Evolutionary conservation across 92 coral and sea anemone genomes (phyloP).

Genomic region (Umimayanthus kanabou): DNA sequence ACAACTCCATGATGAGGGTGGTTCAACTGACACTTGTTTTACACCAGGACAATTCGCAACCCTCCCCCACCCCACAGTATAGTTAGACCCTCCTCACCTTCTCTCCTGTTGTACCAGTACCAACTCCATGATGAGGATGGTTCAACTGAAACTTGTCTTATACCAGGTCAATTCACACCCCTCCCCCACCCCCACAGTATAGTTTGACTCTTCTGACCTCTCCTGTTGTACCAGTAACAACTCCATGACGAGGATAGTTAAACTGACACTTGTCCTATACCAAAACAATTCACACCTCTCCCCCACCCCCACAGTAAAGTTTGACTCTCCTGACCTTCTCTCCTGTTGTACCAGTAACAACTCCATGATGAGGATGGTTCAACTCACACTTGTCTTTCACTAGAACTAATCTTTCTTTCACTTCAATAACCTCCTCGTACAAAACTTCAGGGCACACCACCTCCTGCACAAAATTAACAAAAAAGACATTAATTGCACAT

Average conservation of each 20-base stretch:
- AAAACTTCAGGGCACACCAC: constrained; percentile 91
- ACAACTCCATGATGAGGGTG: constrained; percentile 68
- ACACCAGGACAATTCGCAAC: constrained; percentile 36
- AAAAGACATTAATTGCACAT: too few relatives aligned
- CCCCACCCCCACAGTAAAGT: neutral
- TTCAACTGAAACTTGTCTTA: constrained; percentile 71
- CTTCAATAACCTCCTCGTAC: constrained; percentile 92
- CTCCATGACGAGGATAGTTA: constrained; percentile 56
- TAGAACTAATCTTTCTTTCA: constrained; percentile 76
- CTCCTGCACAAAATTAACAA: constrained; percentile 49
- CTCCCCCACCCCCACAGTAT: neutral
- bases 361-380: constrained; percentile 57
- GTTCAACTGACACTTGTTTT: constrained; percentile 68
- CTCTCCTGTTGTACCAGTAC: constrained; percentile 78
- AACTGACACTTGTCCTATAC: constrained; percentile 70
- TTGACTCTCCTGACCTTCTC: constrained; percentile 62
- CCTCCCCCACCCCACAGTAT: neutral
- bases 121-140: constrained; percentile 64
- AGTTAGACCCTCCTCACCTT: constrained; percentile 52
- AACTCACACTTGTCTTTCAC: constrained; percentile 71
- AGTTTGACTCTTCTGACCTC: constrained; percentile 53
- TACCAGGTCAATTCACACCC: too few relatives aligned
- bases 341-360: constrained; percentile 81
- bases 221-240: constrained; percentile 81
- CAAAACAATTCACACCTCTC: constrained; percentile 11